These are phyloP conservation scores for Galeruca laticollis DNA, from an alignment of 2,888 invertebrate genomes.

Conservation along the genomic window DNA sequence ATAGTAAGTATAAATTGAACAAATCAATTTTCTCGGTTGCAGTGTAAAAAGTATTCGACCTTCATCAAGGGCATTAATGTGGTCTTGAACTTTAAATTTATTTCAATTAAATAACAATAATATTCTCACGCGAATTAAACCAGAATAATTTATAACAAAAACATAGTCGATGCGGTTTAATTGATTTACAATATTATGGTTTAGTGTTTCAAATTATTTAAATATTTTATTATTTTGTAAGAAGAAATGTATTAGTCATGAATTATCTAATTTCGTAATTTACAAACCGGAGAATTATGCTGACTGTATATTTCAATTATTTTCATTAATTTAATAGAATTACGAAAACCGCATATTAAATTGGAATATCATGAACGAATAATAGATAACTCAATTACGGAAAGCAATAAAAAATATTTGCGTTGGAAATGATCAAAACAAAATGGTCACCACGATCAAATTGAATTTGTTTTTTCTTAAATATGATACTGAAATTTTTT, in stretches of 20 bases:
- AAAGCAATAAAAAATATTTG: neutral
- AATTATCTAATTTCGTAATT: slow-evolving; percentile 30
- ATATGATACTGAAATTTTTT: too few relatives aligned
- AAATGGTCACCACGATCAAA: too few relatives aligned
- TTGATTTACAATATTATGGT: slow-evolving; percentile 20
- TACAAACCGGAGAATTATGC: neutral
- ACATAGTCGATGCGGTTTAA: slow-evolving; percentile 19
- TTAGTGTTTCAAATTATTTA: slow-evolving; percentile 9
- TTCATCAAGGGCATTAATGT: slow-evolving; percentile 39
- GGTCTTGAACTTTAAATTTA: slow-evolving; percentile 41
- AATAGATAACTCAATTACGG: slow-evolving; percentile 5
- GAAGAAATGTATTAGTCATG: slow-evolving; percentile 31
- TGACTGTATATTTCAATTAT: slow-evolving; percentile 20
- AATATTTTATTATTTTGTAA: slow-evolving; percentile 26
- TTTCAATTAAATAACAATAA: slow-evolving; percentile 38
- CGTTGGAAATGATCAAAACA: too few relatives aligned
- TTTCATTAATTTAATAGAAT: slow-evolving; percentile 18
- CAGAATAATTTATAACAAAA: slow-evolving; percentile 19
- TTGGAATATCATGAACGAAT: neutral
- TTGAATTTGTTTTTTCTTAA: too few relatives aligned
- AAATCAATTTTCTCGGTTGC: slow-evolving; percentile 39
- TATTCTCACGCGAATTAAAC: slow-evolving; percentile 38
- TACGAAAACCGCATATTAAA: slow-evolving; percentile 19
- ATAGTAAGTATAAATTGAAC: slow-evolving; percentile 30
- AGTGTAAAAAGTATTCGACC: slow-evolving; percentile 34